These are phyloP conservation scores for Acipenser oxyrinchus DNA, from an alignment of 2,797 vertebrate species.

Conservation along the genomic window DNA sequence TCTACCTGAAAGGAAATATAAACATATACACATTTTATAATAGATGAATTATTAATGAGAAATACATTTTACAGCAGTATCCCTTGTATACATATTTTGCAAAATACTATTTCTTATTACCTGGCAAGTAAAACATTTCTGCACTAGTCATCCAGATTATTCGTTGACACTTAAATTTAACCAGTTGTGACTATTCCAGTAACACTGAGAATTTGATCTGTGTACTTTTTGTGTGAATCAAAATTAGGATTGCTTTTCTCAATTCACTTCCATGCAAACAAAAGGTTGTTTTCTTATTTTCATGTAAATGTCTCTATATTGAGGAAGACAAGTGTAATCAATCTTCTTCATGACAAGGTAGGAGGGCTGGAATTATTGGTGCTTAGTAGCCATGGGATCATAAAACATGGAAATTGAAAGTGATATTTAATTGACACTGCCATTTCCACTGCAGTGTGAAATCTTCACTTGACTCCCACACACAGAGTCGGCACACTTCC, in stretches of 20 bases:
- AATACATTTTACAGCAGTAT: too few relatives aligned
- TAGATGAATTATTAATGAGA: too few relatives aligned
- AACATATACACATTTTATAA: too few relatives aligned
- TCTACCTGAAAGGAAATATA: too few relatives aligned
- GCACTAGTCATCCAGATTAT: conserved; percentile 54
- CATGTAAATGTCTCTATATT: conserved; percentile 80
- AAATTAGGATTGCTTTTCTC: conserved; percentile 64
- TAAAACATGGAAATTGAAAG: conserved; percentile 84
- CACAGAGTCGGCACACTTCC: conserved; percentile 30
- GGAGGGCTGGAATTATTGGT: conserved; percentile 78
- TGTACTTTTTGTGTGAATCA: conserved; percentile 61
- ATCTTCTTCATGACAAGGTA: conserved; percentile 78
- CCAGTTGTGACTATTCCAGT: conserved; percentile 50
- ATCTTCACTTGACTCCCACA: conserved; percentile 34
- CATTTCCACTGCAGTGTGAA: conserved; percentile 58
- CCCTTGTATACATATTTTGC: background rate
- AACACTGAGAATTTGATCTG: conserved; percentile 61
- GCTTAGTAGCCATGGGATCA: conserved; percentile 74
- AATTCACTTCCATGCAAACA: conserved; percentile 67
- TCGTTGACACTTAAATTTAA: conserved; percentile 49
- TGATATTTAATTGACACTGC: conserved; percentile 84
- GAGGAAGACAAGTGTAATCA: conserved; percentile 74
- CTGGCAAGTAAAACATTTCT: conserved; percentile 44
- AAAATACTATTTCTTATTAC: background rate
- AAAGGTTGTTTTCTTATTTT: conserved; percentile 75